A percentile compares a stretch with the other conserved stretches of the same genome.
Evolutionary conservation across 30 jellyfish, hydroid and myxozoan species (phyloP).

Genomic region (Turritopsis rubra): DNA sequence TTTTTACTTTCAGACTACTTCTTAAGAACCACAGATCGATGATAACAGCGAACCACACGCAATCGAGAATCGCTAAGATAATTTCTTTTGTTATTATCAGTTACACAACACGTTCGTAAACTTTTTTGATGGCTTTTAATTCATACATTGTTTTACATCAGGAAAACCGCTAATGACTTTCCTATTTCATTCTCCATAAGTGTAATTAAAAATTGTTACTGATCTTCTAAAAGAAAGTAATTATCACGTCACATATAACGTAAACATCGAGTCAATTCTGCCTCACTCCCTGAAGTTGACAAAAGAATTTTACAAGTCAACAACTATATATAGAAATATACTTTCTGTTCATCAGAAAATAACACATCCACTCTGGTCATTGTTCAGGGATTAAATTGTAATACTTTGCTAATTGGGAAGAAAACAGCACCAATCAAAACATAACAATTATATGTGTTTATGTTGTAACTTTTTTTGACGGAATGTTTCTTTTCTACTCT

Average conservation of each 20-base stretch:
- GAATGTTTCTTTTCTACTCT: no score
- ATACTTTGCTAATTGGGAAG: no score
- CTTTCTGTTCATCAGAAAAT: background rate
- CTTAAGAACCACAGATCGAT: background rate
- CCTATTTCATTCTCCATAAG: background rate
- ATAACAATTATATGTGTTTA: no score
- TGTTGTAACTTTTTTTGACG: no score
- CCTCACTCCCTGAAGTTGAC: background rate
- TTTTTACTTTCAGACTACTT: no score
- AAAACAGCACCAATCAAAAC: no score
- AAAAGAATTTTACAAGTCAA: no score
- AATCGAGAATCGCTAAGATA: background rate
- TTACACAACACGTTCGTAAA: background rate
- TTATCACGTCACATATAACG: background rate
- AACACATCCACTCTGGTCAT: no score
- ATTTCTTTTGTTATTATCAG: background rate
- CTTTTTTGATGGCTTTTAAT: no score
- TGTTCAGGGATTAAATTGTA: no score
- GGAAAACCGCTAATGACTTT: background rate
- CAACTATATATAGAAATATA: background rate
- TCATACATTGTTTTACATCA: background rate
- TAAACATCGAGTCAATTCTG: background rate
- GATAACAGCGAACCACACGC: background rate
- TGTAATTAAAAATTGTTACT: background rate
- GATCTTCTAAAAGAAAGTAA: background rate